Percentiles rank a stretch among this genome's conserved stretches.
These are phyloP conservation scores for Pempheris klunzingeri DNA, from an alignment of 2,797 vertebrate species.

Conservation along the genomic window DNA sequence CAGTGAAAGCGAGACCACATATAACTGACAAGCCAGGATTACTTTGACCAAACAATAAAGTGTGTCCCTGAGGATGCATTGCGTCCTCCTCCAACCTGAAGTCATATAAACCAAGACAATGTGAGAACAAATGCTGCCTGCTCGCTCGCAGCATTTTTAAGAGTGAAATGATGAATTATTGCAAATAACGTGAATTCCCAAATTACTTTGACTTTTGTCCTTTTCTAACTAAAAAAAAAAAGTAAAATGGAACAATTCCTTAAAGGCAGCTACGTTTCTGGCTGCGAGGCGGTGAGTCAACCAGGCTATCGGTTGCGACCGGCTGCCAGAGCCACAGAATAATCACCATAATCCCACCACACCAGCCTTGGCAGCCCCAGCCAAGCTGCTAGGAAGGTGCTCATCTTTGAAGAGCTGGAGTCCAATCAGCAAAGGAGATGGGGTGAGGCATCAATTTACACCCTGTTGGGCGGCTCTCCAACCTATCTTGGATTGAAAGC, in stretches of 20 bases:
- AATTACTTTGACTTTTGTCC: slow-evolving; percentile 3
- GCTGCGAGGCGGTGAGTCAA: slow-evolving; percentile 12
- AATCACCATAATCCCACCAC: slow-evolving; percentile 58
- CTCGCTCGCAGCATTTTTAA: neutral
- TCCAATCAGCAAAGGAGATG: slow-evolving; percentile 57
- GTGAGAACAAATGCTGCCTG: neutral
- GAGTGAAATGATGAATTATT: neutral
- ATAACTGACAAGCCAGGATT: neutral
- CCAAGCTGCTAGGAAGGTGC: slow-evolving; percentile 49
- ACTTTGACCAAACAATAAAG: neutral
- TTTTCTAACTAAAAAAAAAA: neutral
- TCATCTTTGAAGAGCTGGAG: slow-evolving; percentile 62
- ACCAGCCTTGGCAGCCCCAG: slow-evolving; percentile 3
- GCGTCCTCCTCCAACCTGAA: neutral
- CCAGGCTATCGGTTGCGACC: slow-evolving; percentile 29
- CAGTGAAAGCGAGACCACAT: neutral
- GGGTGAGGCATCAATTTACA: slow-evolving; percentile 56
- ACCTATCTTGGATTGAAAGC: slow-evolving; percentile 43
- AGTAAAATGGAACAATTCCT: slow-evolving; percentile 19
- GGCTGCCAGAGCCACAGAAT: slow-evolving; percentile 29
- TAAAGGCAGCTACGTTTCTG: slow-evolving; percentile 6
- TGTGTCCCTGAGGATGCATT: neutral
- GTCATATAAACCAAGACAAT: neutral
- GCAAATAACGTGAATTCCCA: neutral
- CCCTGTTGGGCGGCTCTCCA: slow-evolving; percentile 52